Conservation (phyloP, 2,797 vertebrate genomes). For the Simalia tracyae region DNA sequence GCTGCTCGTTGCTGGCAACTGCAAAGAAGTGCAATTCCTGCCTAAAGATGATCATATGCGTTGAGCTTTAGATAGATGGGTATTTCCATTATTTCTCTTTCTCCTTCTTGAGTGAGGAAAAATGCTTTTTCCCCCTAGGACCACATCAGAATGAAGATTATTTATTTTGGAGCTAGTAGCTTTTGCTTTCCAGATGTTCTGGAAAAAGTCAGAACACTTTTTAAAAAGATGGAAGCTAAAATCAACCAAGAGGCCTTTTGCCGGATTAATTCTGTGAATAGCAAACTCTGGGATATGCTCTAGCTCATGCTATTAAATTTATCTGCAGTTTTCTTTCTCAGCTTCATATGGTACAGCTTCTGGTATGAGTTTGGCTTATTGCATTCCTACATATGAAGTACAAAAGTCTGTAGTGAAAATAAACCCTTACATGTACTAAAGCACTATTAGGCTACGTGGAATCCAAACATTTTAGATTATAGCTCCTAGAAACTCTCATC, state of each 20-base stretch:
- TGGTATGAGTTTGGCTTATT: background rate
- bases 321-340: background rate
- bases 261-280: background rate
- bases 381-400: background rate
- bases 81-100: background rate
- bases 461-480: background rate
- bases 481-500: background rate
- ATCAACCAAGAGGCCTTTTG: background rate
- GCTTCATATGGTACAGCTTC: constrained; percentile 11
- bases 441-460: background rate
- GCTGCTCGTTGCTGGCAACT: constrained; percentile 53
- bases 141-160: background rate
- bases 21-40: constrained; percentile 9
- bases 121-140: background rate
- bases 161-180: background rate
- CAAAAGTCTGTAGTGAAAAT: constrained; percentile 4
- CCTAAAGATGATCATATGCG: constrained; percentile 28
- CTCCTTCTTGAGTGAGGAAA: background rate
- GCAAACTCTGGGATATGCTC: background rate
- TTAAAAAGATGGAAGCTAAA: constrained; percentile 13
- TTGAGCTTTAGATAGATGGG: background rate
- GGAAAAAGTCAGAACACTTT: background rate
- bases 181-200: constrained; percentile 18
- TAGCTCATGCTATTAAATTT: background rate
- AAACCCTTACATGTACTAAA: background rate